These are phyloP conservation scores for Ellobium chinense DNA, from an alignment of 2,888 invertebrate species.

Conservation along the genomic window DNA sequence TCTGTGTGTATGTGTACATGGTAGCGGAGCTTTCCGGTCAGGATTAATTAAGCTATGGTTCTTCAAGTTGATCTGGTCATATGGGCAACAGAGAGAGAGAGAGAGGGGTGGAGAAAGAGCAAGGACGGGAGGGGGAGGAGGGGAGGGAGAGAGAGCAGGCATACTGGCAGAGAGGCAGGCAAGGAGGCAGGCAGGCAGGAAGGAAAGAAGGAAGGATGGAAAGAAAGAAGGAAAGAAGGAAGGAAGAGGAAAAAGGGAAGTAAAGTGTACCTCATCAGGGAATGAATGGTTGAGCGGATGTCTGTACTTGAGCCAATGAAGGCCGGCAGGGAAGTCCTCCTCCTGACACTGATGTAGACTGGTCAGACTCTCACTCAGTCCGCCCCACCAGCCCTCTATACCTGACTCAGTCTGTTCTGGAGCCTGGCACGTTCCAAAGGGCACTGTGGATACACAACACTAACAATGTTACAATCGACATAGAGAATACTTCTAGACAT, in stretches of 20 bases:
- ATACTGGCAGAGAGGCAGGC: no score
- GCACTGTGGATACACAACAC: conserved; percentile 56
- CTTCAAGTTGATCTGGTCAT: no score
- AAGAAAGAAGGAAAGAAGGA: neutral
- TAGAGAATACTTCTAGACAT: no score
- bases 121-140: no score
- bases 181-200: neutral
- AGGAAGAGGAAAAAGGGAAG: neutral
- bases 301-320: conserved; percentile 92
- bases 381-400: conserved; percentile 88
- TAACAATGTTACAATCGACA: no score
- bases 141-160: no score
- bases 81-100: no score
- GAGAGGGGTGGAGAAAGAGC: no score
- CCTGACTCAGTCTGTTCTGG: conserved; percentile 60
- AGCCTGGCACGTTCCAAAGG: conserved; percentile 60
- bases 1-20: no score
- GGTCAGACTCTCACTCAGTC: conserved; percentile 87
- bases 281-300: conserved; percentile 92
- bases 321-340: conserved; percentile 86
- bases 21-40: no score
- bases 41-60: no score
- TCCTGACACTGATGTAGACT: conserved; percentile 87
- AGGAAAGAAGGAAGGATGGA: neutral
- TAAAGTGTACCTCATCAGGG: conserved; percentile 86